These are phyloP conservation scores for Scyliorhinus canicula DNA, from an alignment of 2,797 vertebrate species.

Conservation along the genomic window DNA sequence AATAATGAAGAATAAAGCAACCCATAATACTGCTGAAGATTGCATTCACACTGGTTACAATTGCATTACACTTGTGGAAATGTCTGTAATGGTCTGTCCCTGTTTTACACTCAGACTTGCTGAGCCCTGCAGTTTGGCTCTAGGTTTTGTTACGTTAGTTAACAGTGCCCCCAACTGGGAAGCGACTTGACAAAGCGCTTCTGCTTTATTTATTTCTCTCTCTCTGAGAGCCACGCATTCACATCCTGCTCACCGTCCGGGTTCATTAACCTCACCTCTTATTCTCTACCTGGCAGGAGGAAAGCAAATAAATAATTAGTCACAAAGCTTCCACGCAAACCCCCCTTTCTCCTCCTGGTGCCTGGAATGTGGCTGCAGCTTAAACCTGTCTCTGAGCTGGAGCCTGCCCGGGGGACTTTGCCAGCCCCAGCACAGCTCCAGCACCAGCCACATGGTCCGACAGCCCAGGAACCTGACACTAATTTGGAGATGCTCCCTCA, in stretches of 20 bases:
- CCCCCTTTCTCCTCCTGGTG: not conserved
- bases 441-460: no score
- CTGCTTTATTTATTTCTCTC: not conserved
- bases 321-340: not conserved
- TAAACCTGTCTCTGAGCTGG: not conserved
- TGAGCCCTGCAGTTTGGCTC: not conserved
- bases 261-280: constrained; percentile 69
- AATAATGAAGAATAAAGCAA: no score
- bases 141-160: not conserved
- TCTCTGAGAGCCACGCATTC: constrained; percentile 38
- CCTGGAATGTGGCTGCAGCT: not conserved
- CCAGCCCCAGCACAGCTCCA: no score
- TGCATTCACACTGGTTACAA: not conserved
- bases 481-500: not conserved
- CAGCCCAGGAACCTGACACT: not conserved
- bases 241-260: constrained; percentile 54
- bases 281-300: constrained; percentile 43
- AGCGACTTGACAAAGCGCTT: not conserved
- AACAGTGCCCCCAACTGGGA: not conserved
- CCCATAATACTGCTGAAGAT: not conserved
- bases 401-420: not conserved
- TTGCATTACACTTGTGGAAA: no score
- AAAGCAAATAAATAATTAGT: not conserved
- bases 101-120: not conserved
- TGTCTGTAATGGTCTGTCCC: no score